A percentile compares a stretch with the other conserved stretches of the same genome.
Conservation (phyloP, 2,888 invertebrate genomes). For the Nineta flava region DNA sequence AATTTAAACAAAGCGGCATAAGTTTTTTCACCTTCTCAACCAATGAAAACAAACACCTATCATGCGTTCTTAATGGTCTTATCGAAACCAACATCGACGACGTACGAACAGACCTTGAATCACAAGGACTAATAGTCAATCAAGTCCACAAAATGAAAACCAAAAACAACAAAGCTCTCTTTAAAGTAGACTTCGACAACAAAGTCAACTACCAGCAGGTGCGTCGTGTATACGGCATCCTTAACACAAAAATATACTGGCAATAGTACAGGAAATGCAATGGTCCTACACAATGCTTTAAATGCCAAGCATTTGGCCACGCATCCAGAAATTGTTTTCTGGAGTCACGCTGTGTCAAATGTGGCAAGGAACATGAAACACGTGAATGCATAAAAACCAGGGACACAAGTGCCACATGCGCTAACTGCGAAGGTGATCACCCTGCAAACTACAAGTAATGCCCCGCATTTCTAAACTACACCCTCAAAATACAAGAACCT, state of each 20-base stretch:
- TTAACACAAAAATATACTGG: neutral
- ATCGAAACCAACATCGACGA: neutral
- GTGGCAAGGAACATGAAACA: neutral
- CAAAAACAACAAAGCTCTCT: neutral
- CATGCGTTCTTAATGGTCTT: neutral
- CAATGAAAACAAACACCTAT: neutral
- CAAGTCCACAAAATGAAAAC: neutral
- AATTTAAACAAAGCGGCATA: neutral
- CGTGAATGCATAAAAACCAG: neutral
- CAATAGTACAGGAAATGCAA: neutral
- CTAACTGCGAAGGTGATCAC: neutral
- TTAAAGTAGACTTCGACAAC: neutral
- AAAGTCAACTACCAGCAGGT: neutral
- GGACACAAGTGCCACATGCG: neutral
- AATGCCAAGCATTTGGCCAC: neutral
- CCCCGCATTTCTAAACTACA: neutral
- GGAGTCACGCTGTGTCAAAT: neutral
- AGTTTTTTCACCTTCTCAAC: neutral
- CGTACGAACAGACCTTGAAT: neutral
- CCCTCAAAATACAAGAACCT: neutral
- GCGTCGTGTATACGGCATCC: neutral
- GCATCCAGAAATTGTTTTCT: neutral
- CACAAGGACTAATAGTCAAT: neutral
- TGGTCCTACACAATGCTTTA: neutral
- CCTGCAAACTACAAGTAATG: neutral